A percentile compares a stretch with the other conserved stretches of the same genome.
phyloP scores from a whole-genome alignment of 1,140 invertebrate genomes.

The Melitaea cinxia region DNA sequence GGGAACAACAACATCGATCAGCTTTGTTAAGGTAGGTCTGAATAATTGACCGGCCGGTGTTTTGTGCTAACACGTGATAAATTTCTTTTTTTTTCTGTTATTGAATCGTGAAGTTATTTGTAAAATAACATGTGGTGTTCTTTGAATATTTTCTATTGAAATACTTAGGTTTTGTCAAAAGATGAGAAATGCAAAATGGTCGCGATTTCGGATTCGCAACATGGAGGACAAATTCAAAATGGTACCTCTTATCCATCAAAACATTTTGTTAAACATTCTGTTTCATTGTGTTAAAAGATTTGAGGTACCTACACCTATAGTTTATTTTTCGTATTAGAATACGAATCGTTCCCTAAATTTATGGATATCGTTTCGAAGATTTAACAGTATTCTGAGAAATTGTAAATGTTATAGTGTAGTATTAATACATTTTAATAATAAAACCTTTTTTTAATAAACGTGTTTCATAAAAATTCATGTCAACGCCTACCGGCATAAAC shows the following conservation, averaged over 20 bases:
- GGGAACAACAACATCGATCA: slow-evolving; percentile 80
- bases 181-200: slow-evolving; percentile 61
- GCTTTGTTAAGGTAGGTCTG: slow-evolving; percentile 81
- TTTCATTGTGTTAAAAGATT: slow-evolving; percentile 1
- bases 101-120: neutral
- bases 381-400: neutral
- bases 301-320: too few species aligned
- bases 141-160: slow-evolving; percentile 6
- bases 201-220: slow-evolving; percentile 74
- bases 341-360: too few species aligned
- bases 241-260: slow-evolving; percentile 57
- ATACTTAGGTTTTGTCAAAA: slow-evolving; percentile 31
- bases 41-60: slow-evolving; percentile 77
- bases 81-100: slow-evolving; percentile 26
- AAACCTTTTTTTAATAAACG: slow-evolving; percentile 12
- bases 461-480: slow-evolving; percentile 30
- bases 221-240: slow-evolving; percentile 81
- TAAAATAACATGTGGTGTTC: neutral
- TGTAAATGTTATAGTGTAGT: neutral
- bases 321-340: neutral
- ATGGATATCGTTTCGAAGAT: neutral
- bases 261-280: neutral
- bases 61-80: slow-evolving; percentile 67
- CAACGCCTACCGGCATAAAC: slow-evolving; percentile 65
- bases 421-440: neutral